These are phyloP conservation scores for Lasioglossum morio DNA, from an alignment of 2,888 invertebrate genomes.

Conservation along the genomic window DNA sequence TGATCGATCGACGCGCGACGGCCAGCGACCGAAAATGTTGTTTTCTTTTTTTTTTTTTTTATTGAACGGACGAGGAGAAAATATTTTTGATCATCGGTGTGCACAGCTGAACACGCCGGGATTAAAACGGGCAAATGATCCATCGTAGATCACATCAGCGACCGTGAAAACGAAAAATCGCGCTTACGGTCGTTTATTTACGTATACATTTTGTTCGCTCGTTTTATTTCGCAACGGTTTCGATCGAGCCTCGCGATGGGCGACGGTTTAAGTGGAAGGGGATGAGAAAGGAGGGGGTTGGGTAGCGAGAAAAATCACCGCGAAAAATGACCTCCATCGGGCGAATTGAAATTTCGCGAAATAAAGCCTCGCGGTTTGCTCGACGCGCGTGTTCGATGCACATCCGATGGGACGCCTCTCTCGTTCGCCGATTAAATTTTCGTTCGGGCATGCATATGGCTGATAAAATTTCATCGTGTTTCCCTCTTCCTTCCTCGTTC, in stretches of 20 bases:
- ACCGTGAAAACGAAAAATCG: neutral
- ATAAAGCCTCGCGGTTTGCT: constrained; percentile 48
- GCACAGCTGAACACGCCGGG: neutral
- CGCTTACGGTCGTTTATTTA: neutral
- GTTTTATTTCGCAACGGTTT: neutral
- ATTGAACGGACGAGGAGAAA: neutral
- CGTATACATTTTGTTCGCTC: neutral
- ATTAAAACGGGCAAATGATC: neutral
- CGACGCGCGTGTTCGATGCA: constrained; percentile 22
- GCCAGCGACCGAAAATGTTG: neutral
- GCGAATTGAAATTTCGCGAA: constrained; percentile 48
- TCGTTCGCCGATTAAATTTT: constrained; percentile 50
- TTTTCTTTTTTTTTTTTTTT: neutral
- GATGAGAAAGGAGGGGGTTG: neutral
- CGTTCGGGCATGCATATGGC: constrained; percentile 32
- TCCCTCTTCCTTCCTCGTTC: no score
- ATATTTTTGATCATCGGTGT: constrained; percentile 3
- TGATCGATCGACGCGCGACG: neutral
- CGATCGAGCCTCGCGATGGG: neutral
- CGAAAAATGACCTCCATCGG: constrained; percentile 39
- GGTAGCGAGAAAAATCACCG: constrained; percentile 1
- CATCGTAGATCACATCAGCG: neutral
- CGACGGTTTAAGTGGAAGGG: neutral
- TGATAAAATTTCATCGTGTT: constrained; percentile 44
- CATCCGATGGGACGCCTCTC: constrained; percentile 30